Conservation (phyloP, 2,113 vertebrate species). For the Oreotrochilus melanogaster region DNA sequence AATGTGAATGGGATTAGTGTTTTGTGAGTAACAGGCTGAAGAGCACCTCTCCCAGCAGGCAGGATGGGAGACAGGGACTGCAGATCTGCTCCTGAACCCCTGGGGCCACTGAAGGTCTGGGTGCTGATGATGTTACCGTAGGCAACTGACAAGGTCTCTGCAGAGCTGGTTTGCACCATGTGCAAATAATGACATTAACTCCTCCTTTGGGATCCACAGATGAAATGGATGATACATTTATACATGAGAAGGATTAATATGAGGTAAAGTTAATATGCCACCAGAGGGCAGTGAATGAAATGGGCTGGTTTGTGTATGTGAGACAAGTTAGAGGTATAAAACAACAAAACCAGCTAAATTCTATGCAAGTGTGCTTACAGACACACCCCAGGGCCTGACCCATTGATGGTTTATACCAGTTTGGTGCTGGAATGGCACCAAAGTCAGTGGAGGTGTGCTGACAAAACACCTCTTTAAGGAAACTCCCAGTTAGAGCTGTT, state of each 20-base stretch:
- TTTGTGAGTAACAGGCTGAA: background rate
- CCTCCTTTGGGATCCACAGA: background rate
- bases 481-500: background rate
- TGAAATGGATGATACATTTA: background rate
- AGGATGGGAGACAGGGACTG: background rate
- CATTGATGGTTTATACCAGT: background rate
- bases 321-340: background rate
- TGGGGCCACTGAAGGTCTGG: background rate
- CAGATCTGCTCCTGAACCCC: background rate
- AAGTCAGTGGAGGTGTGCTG: background rate
- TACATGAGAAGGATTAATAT: background rate
- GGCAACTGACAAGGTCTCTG: background rate
- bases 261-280: background rate
- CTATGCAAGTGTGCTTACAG: background rate
- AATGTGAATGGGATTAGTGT: background rate
- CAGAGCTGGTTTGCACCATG: background rate
- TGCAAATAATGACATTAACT: background rate
- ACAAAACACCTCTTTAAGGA: background rate
- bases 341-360: background rate
- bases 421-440: background rate
- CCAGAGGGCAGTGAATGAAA: conserved; percentile 19
- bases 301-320: background rate
- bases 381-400: background rate
- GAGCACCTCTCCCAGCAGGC: background rate
- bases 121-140: fast-evolving